phyloP scores from a whole-genome alignment of 2,888 invertebrate genomes.

The Mythimna lalbum region DNA sequence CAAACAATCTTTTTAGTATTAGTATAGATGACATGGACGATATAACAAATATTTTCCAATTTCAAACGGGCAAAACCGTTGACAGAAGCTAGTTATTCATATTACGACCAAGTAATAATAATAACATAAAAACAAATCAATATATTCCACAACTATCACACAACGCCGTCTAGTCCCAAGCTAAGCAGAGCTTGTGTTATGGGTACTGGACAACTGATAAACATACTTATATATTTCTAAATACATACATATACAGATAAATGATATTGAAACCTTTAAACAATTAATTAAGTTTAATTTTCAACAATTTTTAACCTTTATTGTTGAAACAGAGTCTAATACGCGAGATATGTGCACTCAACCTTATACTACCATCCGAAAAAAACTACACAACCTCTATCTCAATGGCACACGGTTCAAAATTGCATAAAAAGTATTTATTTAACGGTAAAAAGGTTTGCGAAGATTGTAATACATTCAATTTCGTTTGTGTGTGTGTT shows the following conservation, averaged over 20 bases:
- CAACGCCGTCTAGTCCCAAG: too few species aligned
- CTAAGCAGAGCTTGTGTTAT: too few species aligned
- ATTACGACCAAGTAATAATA: neutral
- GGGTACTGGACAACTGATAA: too few species aligned
- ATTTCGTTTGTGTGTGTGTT: conserved; percentile 40
- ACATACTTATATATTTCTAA: too few species aligned
- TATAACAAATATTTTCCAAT: too few species aligned
- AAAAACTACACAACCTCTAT: neutral
- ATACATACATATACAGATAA: too few species aligned
- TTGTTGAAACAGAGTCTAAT: conserved; percentile 30
- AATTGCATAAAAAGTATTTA: conserved; percentile 7
- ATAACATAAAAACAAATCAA: too few species aligned
- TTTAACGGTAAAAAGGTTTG: conserved; percentile 25
- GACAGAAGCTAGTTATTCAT: neutral
- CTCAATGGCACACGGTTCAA: rapidly evolving
- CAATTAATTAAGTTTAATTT: conserved; percentile 6
- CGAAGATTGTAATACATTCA: conserved; percentile 45
- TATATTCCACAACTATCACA: too few species aligned
- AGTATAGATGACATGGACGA: too few species aligned
- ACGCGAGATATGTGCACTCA: conserved; percentile 37
- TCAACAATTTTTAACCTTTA: conserved; percentile 34
- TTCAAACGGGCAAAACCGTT: too few species aligned
- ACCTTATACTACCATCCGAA: neutral
- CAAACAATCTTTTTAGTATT: too few species aligned
- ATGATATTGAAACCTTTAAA: neutral